Percentiles rank a stretch among this genome's conserved stretches.
These are phyloP conservation scores for Sturnira hondurensis DNA, from an alignment of 2,113 vertebrate species.

Conservation along the genomic window DNA sequence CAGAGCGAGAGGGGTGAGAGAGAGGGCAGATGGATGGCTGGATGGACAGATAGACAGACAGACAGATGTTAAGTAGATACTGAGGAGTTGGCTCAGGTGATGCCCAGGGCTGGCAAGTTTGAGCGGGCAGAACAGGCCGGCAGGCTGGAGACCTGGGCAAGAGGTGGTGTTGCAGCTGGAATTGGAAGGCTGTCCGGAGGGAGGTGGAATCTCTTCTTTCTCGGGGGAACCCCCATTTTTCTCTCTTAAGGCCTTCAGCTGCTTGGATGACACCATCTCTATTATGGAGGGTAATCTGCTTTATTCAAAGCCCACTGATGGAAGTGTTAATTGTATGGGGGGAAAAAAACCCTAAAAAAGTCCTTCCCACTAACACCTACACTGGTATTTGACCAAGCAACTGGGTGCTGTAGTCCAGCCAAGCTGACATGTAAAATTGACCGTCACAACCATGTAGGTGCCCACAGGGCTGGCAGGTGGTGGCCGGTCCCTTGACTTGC, in stretches of 20 bases:
- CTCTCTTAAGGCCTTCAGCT: background rate
- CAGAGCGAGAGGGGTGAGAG: too few relatives aligned
- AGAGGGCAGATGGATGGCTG: too few relatives aligned
- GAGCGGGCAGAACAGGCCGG: background rate
- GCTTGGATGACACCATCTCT: background rate
- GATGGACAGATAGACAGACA: accelerated
- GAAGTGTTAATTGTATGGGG: background rate
- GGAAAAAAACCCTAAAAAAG: background rate
- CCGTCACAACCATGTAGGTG: background rate
- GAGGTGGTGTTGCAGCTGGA: too few relatives aligned
- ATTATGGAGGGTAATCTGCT: background rate
- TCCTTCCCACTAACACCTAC: background rate
- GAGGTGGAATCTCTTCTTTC: background rate
- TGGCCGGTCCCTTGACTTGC: accelerated
- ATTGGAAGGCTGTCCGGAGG: background rate
- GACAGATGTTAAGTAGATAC: accelerated
- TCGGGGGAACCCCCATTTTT: background rate
- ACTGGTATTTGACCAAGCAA: background rate
- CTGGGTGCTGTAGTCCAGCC: background rate
- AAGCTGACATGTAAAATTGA: background rate
- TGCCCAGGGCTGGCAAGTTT: too few relatives aligned
- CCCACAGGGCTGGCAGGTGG: background rate
- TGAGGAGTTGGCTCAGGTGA: background rate
- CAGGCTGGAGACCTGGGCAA: background rate
- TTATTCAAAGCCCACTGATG: background rate